Base-by-base conservation (phyloP, 1,140 invertebrate species). In the Eueides isabella region DNA sequence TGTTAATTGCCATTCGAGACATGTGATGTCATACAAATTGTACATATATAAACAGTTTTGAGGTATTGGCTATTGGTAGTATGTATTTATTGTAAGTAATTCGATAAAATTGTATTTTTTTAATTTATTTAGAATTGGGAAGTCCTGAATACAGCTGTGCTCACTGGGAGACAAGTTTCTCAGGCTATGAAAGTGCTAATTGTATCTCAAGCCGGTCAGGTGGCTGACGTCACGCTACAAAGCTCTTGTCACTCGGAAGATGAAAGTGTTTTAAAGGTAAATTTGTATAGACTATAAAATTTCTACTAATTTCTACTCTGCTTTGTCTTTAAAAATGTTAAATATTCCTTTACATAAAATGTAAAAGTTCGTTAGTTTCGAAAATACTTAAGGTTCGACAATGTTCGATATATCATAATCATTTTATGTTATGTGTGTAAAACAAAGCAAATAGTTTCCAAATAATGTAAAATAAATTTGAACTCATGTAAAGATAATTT, bases 131-230 rank as follows among this genome's bases (percentile, higher is more conserved):
- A 99, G 98, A 98, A 98, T 86, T 98, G 97, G 96, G 98, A 99
- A 91, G 95, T 99, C 16, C 95, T 99, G 89, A 99, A 99, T 94
- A 98, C 98, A 3, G 98, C 98, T 0, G 97, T 99, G 70, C 94
- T 99, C 78, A 99, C 98, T 0, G 98, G 98, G 1, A 96, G 97
- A 38, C 98, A 98, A 93, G 97, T 99, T 67, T 98, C 97, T 2
- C 97, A 98, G 81, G 97, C 98, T 5, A 97, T 99, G 96, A 98
- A 98, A 92, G 97, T 99, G 55, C 98, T 98, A 87, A 98, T 98
- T 77, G 98, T 99, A 2, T 98, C 97, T 35, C 97, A 98, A 87
- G 97, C 97, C 0, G 98, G 98, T 30, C 97, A 97, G 92, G 96
- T 99, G 1, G 97, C 97, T 70, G 98, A 99, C 91, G 98, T 99